Evolutionary conservation across 64 coral and sea anemone species (phyloP).

Genomic region (Actinia equina): DNA sequence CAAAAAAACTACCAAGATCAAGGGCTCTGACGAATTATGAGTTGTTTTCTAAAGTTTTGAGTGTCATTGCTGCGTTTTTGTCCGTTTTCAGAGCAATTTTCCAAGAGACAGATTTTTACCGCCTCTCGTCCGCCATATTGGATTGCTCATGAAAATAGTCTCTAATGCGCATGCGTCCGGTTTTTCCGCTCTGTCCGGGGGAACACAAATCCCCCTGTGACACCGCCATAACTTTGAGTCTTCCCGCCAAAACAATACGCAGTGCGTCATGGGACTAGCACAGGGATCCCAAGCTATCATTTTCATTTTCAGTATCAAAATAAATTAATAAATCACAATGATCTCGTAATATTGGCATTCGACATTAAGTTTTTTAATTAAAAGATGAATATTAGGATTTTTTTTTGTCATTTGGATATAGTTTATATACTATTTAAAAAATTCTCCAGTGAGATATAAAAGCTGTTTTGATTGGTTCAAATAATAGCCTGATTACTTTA

Average conservation of each 20-base stretch:
- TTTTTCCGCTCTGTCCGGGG: too few relatives aligned
- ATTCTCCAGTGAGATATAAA: neutral
- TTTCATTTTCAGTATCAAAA: neutral
- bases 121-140: too few relatives aligned
- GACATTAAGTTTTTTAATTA: neutral
- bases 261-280: slow-evolving; percentile 16
- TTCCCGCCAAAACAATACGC: neutral
- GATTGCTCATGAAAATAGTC: too few relatives aligned
- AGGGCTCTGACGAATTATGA: too few relatives aligned
- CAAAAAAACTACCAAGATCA: too few relatives aligned
- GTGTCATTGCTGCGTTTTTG: too few relatives aligned
- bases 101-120: too few relatives aligned
- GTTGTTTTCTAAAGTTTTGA: too few relatives aligned
- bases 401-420: neutral
- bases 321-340: too few relatives aligned
- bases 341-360: neutral
- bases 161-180: too few relatives aligned
- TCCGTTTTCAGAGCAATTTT: too few relatives aligned
- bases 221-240: neutral
- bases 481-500: neutral
- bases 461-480: slow-evolving; percentile 26
- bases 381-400: neutral
- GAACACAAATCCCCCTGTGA: too few relatives aligned
- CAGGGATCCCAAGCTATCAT: slow-evolving; percentile 15
- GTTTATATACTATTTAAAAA: neutral